phyloP scores from a whole-genome alignment of 2,888 invertebrate genomes.

The Panzeria rudis region DNA sequence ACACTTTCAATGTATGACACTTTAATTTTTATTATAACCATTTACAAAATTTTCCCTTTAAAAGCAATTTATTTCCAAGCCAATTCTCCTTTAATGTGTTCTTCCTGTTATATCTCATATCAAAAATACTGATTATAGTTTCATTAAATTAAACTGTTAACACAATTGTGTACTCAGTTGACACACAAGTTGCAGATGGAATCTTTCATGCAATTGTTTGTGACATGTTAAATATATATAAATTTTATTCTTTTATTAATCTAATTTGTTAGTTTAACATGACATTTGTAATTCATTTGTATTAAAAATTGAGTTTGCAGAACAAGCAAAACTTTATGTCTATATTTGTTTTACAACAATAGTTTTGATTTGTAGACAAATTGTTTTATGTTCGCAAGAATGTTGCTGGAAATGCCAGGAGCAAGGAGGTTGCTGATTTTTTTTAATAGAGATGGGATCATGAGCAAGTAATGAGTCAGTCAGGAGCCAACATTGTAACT shows the following conservation, averaged over 20 bases:
- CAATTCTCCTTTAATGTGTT: neutral
- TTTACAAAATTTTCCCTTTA: too few species aligned
- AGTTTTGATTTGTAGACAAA: conserved; percentile 21
- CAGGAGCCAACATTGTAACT: too few species aligned
- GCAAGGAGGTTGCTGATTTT: neutral
- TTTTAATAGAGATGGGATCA: neutral
- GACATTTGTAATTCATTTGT: conserved; percentile 42
- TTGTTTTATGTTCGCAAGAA: neutral
- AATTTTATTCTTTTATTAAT: conserved; percentile 41
- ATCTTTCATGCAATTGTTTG: neutral
- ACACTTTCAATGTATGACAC: too few species aligned
- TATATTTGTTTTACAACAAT: conserved; percentile 13
- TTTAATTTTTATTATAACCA: too few species aligned
- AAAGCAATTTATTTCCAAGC: neutral
- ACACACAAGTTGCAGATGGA: neutral
- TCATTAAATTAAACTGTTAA: neutral
- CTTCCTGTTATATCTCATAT: neutral
- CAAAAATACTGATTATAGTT: neutral
- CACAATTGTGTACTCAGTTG: neutral
- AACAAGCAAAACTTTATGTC: conserved; percentile 37
- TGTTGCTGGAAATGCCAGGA: neutral
- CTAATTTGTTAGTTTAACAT: conserved; percentile 36
- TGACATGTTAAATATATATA: neutral
- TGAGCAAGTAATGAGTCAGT: too few species aligned
- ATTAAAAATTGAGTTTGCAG: conserved; percentile 42